Conservation (phyloP, 2,797 vertebrate genomes). For the Thamnophis elegans region DNA sequence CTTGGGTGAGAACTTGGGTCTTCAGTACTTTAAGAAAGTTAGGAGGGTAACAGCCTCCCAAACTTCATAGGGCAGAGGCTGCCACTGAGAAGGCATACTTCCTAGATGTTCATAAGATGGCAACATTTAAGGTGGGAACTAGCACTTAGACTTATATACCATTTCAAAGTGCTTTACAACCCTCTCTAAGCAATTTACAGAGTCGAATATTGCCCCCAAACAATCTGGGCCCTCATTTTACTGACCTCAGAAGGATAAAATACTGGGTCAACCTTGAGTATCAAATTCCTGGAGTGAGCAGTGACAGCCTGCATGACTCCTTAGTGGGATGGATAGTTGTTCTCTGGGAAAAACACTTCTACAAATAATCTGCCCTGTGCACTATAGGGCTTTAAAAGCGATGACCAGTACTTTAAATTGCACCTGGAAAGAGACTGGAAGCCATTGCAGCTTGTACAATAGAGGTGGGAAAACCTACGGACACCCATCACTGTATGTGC, state of each 20-base stretch:
- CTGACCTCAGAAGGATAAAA: background rate
- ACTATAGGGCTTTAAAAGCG: background rate
- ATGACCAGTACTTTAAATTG: background rate
- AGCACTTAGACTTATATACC: background rate
- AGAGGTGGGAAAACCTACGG: background rate
- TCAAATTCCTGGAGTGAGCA: no score
- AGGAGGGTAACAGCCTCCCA: background rate
- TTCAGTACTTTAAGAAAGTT: background rate
- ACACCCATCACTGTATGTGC: background rate
- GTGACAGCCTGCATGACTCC: background rate
- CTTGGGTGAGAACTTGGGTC: background rate
- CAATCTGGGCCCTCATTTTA: background rate
- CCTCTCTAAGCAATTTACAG: background rate
- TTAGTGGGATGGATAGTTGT: background rate
- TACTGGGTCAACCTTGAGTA: no score
- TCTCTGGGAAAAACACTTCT: background rate
- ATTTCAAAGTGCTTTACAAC: background rate
- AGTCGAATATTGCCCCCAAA: background rate
- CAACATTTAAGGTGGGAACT: background rate
- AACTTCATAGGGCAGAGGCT: background rate
- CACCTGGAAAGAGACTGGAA: background rate
- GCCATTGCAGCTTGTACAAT: background rate
- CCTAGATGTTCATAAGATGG: background rate
- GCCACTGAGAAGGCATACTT: background rate
- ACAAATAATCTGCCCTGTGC: background rate